Base-by-base conservation (phyloP, 2,113 vertebrate species). In the Prolemur simus region DNA sequence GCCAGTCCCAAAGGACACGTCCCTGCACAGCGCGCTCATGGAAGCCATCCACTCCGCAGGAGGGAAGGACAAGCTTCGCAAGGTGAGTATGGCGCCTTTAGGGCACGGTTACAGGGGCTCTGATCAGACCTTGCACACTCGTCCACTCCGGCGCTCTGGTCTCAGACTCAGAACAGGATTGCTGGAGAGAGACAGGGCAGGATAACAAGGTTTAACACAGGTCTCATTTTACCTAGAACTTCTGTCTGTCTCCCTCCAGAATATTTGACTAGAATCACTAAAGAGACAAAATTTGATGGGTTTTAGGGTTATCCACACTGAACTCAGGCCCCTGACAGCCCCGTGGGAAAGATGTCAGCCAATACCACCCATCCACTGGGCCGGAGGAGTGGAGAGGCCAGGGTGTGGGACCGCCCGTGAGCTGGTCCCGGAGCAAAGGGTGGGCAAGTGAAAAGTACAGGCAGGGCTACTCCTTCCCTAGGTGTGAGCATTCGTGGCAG, bases 21-120 rank as follows among this genome's bases (percentile, higher is more conserved):
- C 99, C 7, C 97, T 99, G 77, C 99, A 99, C 98, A 99, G 98
- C 74, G 98, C 98, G 47, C 98, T 99, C 60, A 99, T 99, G 99
- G 99, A 99, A 96, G 99, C 99, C 54, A 99, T 99, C 98, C 99
- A 99, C 96, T 98, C 98, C 2, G 98, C 97, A 1, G 99, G 99
- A 29, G 99, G 99, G 95, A 99, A 98, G 92, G 99, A 99, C 25
- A 97, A 97, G 23, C 99, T 99, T n/a, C 99, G 98, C 91, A 99
- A 99, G 99, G 99, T 99, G 98, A 99, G 94, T 3, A 1, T 1
- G 3, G 69, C 64, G 2, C 27, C 77, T 37, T 34, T 4, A 0
- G 69, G 23, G 29, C 4, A 2, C 0, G 0, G 23, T 37, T 11
- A 0, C 29, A 2, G 77, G 58, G 23, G 12, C 6, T 47, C 42